Conservation (phyloP, 2,797 vertebrate genomes). For the Vultur gryphus region DNA sequence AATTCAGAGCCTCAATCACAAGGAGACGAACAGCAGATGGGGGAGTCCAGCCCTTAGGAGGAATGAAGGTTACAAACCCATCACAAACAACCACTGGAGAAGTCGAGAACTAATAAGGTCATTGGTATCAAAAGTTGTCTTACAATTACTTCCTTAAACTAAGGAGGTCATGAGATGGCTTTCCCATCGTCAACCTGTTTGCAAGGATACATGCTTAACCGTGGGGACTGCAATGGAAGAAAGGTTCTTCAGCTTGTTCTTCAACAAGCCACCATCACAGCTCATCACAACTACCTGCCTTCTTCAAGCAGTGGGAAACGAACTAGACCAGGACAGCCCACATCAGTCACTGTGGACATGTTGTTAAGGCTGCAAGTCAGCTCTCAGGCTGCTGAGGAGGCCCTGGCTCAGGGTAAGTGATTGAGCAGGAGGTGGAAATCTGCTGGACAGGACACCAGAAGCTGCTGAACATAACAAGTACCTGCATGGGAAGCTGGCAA, state of each 20-base stretch:
- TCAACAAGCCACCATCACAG: neutral
- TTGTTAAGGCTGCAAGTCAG: neutral
- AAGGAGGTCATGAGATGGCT: neutral
- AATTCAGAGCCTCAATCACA: neutral
- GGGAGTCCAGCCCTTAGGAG: neutral
- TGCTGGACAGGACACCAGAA: neutral
- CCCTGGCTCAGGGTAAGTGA: neutral
- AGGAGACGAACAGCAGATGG: neutral
- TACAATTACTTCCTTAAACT: neutral
- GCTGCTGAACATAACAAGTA: neutral
- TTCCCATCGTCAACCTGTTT: neutral
- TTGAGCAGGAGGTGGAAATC: neutral
- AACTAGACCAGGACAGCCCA: neutral
- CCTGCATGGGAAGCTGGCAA: neutral
- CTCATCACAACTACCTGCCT: fast-evolving
- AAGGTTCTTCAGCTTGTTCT: neutral
- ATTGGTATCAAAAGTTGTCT: neutral
- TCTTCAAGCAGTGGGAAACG: neutral
- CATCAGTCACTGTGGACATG: neutral
- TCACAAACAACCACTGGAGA: neutral
- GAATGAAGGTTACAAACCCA: neutral
- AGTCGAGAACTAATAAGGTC: neutral
- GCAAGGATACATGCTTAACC: neutral
- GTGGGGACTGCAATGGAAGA: neutral
- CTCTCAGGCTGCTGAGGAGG: neutral